phyloP scores from a whole-genome alignment of 2,888 invertebrate species.

The Agrypnus murinus region DNA sequence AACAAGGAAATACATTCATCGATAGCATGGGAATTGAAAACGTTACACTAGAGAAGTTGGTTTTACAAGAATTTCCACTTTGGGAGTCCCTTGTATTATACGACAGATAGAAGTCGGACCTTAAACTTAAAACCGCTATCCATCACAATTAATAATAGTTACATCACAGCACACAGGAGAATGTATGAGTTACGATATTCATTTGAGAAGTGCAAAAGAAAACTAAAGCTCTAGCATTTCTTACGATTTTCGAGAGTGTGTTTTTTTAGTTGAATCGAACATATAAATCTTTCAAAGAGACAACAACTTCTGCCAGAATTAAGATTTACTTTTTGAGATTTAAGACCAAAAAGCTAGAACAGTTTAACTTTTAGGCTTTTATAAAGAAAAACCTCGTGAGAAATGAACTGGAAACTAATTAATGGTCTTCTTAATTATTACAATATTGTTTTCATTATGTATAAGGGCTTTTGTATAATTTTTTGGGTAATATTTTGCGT shows the following conservation, averaged over 20 bases:
- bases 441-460: too few species aligned
- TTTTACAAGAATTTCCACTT: slow-evolving; percentile 26
- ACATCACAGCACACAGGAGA: slow-evolving; percentile 19
- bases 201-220: slow-evolving; percentile 3
- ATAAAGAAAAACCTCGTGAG: neutral
- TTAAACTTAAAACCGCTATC: slow-evolving; percentile 18
- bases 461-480: too few species aligned
- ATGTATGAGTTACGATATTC: slow-evolving; percentile 11
- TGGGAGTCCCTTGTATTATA: slow-evolving; percentile 12
- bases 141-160: slow-evolving; percentile 25
- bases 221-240: neutral
- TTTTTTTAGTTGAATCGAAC: slow-evolving; percentile 1
- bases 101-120: slow-evolving; percentile 19
- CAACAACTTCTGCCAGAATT: neutral
- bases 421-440: neutral
- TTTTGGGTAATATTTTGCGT: slow-evolving; percentile 18
- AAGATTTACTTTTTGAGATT: slow-evolving; percentile 2
- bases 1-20: neutral
- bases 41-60: slow-evolving; percentile 7
- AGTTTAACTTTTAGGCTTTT: neutral
- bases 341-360: neutral
- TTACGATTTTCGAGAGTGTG: neutral
- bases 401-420: neutral
- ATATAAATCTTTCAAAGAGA: slow-evolving; percentile 3
- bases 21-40: slow-evolving; percentile 2